Conservation (phyloP, 2,797 vertebrate species). For the Margarornis squamiger region DNA sequence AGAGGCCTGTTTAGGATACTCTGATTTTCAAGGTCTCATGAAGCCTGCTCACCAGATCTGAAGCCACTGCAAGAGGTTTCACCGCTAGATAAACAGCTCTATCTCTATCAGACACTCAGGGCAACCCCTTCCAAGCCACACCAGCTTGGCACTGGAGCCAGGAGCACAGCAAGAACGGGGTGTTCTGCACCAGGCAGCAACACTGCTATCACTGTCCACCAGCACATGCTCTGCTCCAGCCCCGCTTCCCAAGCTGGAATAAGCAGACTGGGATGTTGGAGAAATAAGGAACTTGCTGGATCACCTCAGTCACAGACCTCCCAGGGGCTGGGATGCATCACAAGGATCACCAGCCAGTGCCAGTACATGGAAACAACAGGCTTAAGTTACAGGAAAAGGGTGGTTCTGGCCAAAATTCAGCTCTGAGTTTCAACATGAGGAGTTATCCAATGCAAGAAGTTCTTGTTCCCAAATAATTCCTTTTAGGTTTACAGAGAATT, state of each 20-base stretch:
- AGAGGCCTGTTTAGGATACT: neutral
- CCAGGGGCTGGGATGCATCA: neutral
- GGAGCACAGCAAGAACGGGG: neutral
- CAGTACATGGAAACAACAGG: neutral
- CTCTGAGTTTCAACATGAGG: neutral
- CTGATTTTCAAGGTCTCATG: neutral
- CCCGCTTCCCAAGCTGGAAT: neutral
- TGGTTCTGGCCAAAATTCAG: neutral
- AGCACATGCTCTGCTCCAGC: neutral
- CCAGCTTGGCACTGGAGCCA: neutral
- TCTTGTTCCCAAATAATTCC: neutral
- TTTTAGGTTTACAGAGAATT: neutral
- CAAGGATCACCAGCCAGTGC: neutral
- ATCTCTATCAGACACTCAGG: neutral
- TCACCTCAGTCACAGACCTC: neutral
- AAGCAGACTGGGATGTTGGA: neutral
- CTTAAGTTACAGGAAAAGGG: conserved; percentile 28
- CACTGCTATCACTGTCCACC: neutral
- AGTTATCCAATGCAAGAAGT: neutral
- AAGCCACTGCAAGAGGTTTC: neutral
- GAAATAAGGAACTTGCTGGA: neutral
- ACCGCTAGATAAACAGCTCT: neutral
- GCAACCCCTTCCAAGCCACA: neutral
- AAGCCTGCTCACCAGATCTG: neutral
- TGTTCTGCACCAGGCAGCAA: neutral